Conservation (phyloP, 2,888 invertebrate genomes). For the Macaria notata region DNA sequence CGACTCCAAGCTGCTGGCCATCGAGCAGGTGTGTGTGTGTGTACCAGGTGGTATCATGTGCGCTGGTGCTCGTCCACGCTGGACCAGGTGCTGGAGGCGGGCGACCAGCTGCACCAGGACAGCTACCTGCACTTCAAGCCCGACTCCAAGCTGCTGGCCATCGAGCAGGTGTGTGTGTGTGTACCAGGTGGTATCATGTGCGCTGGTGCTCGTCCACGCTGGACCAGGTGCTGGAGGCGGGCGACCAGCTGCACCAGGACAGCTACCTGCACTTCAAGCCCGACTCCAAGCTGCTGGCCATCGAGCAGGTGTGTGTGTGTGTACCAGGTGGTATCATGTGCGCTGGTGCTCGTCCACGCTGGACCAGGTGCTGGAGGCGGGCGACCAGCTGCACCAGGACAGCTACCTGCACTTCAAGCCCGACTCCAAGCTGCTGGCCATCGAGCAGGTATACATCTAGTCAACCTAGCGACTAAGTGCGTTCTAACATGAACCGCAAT, state of each 20-base stretch:
- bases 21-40: constrained; percentile 58
- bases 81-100: constrained; percentile 80
- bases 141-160: constrained; percentile 39
- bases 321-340: too few relatives aligned
- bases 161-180: constrained; percentile 58
- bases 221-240: constrained; percentile 80
- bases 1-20: constrained; percentile 39
- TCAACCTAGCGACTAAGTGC: too few relatives aligned
- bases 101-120: constrained; percentile 83
- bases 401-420: constrained; percentile 81
- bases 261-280: constrained; percentile 81
- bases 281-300: constrained; percentile 39
- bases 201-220: constrained; percentile 79
- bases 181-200: too few relatives aligned
- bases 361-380: constrained; percentile 80
- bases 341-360: constrained; percentile 79
- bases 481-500: too few relatives aligned
- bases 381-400: constrained; percentile 83
- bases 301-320: constrained; percentile 58
- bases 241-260: constrained; percentile 83
- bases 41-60: too few relatives aligned
- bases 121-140: constrained; percentile 81
- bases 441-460: constrained; percentile 52
- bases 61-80: constrained; percentile 79
- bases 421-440: constrained; percentile 39